A percentile compares a stretch with the other conserved stretches of the same genome.
These are phyloP conservation scores for Poecilia velifera DNA, from an alignment of 2,797 vertebrate genomes.

Conservation along the genomic window DNA sequence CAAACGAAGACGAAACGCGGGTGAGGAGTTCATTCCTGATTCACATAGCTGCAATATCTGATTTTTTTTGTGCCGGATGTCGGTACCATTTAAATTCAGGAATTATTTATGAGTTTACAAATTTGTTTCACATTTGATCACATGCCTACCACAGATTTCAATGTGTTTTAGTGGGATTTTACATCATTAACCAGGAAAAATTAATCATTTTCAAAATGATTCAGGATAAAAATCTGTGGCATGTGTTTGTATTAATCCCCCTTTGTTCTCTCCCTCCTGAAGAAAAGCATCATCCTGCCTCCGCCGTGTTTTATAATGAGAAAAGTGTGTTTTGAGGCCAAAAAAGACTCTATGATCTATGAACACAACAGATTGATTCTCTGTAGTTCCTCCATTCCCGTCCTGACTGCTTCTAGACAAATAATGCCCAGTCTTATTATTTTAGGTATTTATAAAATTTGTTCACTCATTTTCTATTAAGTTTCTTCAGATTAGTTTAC, in stretches of 20 bases:
- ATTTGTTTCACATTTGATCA: not conserved
- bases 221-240: not conserved
- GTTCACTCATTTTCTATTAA: not conserved
- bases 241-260: not conserved
- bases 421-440: too few relatives aligned
- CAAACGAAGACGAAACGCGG: not conserved
- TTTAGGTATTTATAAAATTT: not conserved
- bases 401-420: not conserved
- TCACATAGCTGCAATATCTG: conserved; percentile 18
- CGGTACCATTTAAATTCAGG: conserved; percentile 36
- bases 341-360: not conserved
- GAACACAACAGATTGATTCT: not conserved
- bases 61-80: conserved; percentile 27
- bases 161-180: not conserved
- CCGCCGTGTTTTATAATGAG: not conserved
- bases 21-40: conserved; percentile 64
- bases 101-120: conserved; percentile 44
- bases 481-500: not conserved
- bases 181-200: not conserved
- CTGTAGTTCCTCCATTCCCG: not conserved
- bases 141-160: not conserved
- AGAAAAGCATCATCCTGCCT: not conserved
- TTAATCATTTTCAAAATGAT: not conserved
- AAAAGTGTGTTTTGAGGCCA: not conserved
- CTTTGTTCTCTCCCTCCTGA: not conserved